phyloP scores from a whole-genome alignment of 2,113 vertebrate species.

The Pelobates fuscus region DNA sequence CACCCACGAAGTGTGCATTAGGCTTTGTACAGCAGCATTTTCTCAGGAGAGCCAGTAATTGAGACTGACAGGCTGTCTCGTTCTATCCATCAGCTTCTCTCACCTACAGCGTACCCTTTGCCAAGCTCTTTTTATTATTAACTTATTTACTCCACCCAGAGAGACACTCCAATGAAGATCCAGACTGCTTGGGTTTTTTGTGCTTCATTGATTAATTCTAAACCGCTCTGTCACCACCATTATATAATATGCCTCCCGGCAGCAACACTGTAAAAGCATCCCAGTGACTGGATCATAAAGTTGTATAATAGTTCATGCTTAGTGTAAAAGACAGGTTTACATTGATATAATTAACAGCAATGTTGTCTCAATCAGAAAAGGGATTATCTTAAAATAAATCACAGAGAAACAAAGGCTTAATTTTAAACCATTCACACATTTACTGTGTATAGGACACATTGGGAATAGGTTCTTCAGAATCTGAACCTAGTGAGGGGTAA shows the following conservation, averaged over 20 bases:
- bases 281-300: no score
- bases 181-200: background rate
- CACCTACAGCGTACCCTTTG: constrained; percentile 8
- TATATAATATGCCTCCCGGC: background rate
- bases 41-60: background rate
- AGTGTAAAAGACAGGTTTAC: no score
- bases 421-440: no score
- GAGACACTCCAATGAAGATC: background rate
- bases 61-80: constrained; percentile 19
- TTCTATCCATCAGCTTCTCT: constrained; percentile 19
- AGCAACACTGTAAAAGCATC: background rate
- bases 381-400: no score
- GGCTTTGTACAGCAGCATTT: background rate
- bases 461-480: no score
- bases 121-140: background rate
- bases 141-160: background rate
- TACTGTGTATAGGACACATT: no score
- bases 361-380: no score
- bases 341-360: no score
- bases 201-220: background rate
- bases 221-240: background rate
- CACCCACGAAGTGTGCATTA: background rate
- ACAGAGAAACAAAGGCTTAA: no score
- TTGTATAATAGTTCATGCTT: no score
- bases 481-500: no score